These are phyloP conservation scores for Drosophila quinaria DNA, from an alignment of 2,888 invertebrate species.

Conservation along the genomic window DNA sequence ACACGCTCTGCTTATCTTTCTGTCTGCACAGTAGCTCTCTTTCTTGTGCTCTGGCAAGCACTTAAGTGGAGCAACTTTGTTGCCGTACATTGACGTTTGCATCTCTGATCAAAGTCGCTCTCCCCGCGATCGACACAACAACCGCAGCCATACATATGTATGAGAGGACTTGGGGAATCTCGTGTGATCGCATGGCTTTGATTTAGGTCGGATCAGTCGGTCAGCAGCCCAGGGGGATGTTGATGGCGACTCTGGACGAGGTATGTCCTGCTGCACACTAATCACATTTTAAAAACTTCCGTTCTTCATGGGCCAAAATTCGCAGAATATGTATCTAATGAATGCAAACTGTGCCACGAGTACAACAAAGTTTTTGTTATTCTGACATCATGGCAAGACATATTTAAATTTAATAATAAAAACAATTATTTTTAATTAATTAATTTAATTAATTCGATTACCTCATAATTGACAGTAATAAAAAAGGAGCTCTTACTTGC, in stretches of 20 bases:
- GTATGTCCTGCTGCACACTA: slow-evolving; percentile 42
- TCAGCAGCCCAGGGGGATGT: slow-evolving; percentile 7
- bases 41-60: slow-evolving; percentile 2
- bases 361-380: background rate
- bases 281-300: slow-evolving; percentile 50
- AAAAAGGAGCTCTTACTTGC: background rate
- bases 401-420: background rate
- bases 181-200: slow-evolving; percentile 10
- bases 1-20: background rate
- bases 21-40: slow-evolving; percentile 7
- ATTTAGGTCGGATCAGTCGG: slow-evolving; percentile 30
- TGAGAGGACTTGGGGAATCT: slow-evolving; percentile 4
- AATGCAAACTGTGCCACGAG: background rate
- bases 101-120: slow-evolving; percentile 16
- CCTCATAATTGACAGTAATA: background rate
- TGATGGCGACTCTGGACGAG: slow-evolving; percentile 4
- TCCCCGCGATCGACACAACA: slow-evolving; percentile 10
- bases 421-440: background rate
- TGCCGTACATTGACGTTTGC: slow-evolving; percentile 74
- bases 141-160: no score
- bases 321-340: background rate
- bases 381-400: background rate
- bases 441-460: no score
- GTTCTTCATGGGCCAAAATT: slow-evolving; percentile 3
- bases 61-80: slow-evolving; percentile 68